These are phyloP conservation scores for Vipera ursinii DNA, from an alignment of 2,797 vertebrate genomes.

Conservation along the genomic window DNA sequence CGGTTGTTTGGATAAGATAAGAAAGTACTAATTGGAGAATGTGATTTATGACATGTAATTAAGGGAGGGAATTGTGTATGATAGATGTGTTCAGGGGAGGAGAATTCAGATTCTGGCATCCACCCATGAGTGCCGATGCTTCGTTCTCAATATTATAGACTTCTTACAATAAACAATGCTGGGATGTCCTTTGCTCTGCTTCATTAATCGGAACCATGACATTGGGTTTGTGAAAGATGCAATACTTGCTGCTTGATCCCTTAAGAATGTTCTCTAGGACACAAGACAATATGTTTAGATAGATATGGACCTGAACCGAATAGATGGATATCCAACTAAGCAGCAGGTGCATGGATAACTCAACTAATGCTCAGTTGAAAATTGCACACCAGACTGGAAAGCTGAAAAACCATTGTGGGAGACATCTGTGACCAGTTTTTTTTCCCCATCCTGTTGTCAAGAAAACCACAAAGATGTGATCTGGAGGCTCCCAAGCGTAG, in stretches of 20 bases:
- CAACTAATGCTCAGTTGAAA: not conserved
- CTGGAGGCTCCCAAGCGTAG: not conserved
- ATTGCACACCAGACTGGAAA: not conserved
- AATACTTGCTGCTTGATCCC: not conserved
- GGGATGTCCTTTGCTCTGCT: too few species aligned
- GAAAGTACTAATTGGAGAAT: too few species aligned
- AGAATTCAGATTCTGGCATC: too few species aligned
- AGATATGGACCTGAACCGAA: not conserved
- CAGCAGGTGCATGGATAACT: not conserved
- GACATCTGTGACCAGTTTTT: not conserved
- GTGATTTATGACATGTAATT: too few species aligned
- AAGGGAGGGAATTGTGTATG: too few species aligned
- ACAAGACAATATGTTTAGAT: not conserved
- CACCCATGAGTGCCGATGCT: too few species aligned
- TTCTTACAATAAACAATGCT: too few species aligned
- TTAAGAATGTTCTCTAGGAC: not conserved
- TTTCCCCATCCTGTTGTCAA: not conserved
- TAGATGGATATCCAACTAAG: not conserved
- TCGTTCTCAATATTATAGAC: too few species aligned
- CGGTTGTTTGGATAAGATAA: too few species aligned
- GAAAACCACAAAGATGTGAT: not conserved
- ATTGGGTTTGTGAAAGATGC: not conserved
- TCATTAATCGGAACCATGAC: too few species aligned
- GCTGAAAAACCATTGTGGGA: not conserved
- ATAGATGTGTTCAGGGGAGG: too few species aligned